Base-by-base conservation (phyloP, 2,113 vertebrate genomes). In the Grallaria varia region DNA sequence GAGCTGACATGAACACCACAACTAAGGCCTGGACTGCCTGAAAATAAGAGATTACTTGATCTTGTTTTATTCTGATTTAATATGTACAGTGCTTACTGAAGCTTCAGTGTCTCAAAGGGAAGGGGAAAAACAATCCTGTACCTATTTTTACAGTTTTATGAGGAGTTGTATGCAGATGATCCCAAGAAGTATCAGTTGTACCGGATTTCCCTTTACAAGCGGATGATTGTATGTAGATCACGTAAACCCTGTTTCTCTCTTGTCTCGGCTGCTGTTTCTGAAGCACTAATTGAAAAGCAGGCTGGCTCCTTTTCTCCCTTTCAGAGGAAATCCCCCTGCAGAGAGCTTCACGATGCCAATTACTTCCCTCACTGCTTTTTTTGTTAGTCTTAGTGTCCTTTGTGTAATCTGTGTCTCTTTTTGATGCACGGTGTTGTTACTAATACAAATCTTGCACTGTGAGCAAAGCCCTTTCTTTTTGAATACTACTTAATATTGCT, bases 181-280 rank as follows among this genome's bases (percentile, higher is more conserved):
- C 99, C 99, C 97, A 98, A 98, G 98, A 99, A 99, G 97, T 99
- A 98, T 98, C 98, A 98, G 44, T 98, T 98, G 91, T 98, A 98
- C 97, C 99, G 99, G 98, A 99, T 99, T 98, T 98, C 98, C 98
- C 98, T 99, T 97, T 99, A 99, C 98, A 99, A 98, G 90, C 98
- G 99, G 98, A 99, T 99, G 98, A 99, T 99, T 99, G 99, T 99
- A 99, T 99, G 99, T 99, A 99, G 98, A 96, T 93, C 94, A 84
- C 3, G 2, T 52, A 47, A 91, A 90, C 31, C 78, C 90, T 87
- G 83, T 75, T 78, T 91, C 89, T 96, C 60, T 94, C 27, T 96
- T 89, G 93, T 97, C 95, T 96, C 42, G 79, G 95, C 95, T 0
- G 84, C 96, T 97, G 12, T 93, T 95, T 97, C 88, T 97, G 94